These are phyloP conservation scores for Aphodius granarius DNA, from an alignment of 2,888 invertebrate genomes.

Conservation along the genomic window DNA sequence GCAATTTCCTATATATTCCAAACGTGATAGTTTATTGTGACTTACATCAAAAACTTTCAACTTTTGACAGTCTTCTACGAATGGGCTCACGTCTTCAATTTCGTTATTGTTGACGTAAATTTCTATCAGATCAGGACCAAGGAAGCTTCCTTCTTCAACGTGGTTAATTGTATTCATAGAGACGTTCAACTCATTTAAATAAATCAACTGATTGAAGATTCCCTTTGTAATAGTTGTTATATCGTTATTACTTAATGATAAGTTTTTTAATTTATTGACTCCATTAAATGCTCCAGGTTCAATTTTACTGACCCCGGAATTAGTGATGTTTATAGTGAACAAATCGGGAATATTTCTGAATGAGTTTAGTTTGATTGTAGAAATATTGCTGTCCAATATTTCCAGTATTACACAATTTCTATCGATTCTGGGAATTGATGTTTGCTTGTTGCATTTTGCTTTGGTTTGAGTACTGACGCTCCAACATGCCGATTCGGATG, in stretches of 20 bases:
- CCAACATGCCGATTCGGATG: not conserved
- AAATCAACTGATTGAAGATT: not conserved
- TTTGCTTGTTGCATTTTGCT: not conserved
- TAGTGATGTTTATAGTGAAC: not conserved
- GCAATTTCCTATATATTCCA: not conserved
- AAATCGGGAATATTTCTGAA: not conserved
- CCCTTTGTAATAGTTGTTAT: not conserved
- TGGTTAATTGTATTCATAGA: not conserved
- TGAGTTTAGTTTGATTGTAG: not conserved
- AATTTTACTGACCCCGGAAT: not conserved
- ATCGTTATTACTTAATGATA: not conserved
- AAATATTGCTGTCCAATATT: not conserved
- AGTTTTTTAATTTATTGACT: not conserved
- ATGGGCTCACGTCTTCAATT: not conserved
- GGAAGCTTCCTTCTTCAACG: not conserved
- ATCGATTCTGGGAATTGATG: not conserved
- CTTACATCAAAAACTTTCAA: not conserved
- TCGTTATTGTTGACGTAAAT: not conserved
- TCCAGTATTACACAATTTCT: not conserved
- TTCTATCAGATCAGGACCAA: not conserved
- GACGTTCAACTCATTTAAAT: not conserved
- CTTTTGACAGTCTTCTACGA: not conserved
- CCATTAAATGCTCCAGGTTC: not conserved
- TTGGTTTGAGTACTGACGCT: not conserved
- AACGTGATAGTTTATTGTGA: not conserved